Evolutionary conservation across 2,888 invertebrate species (phyloP).

Genomic region (Campaea margaritaria): DNA sequence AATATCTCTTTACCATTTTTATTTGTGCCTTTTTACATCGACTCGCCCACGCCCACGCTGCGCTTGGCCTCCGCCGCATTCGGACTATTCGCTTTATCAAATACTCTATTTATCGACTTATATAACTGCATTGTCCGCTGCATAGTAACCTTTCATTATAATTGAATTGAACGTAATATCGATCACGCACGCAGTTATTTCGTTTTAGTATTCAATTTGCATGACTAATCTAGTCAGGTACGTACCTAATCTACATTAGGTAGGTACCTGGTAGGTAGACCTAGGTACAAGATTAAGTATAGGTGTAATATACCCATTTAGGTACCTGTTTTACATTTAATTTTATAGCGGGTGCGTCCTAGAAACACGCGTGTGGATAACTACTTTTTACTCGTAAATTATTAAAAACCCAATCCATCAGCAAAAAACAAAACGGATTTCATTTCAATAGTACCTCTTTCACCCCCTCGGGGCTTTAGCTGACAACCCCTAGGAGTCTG

Average conservation of each 20-base stretch:
- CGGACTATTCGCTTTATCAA: not conserved
- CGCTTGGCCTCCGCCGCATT: not conserved
- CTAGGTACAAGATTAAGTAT: not conserved
- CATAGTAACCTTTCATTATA: conserved; percentile 33
- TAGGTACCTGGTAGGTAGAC: not conserved
- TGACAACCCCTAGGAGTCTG: no score
- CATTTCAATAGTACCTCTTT: no score
- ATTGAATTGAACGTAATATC: conserved; percentile 19
- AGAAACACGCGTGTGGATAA: no score
- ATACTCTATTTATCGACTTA: conserved; percentile 1
- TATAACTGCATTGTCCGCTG: conserved; percentile 3
- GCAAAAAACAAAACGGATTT: no score
- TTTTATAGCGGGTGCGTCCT: no score
- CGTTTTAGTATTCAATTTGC: conserved; percentile 13
- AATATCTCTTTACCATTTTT: conserved; percentile 44
- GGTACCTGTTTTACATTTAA: no score
- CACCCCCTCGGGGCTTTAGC: no score
- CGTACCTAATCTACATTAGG: conserved; percentile 11
- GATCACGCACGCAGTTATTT: conserved; percentile 19
- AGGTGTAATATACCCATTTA: no score
- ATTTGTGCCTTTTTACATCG: conserved; percentile 42
- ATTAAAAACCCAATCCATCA: no score
- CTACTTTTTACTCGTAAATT: no score
- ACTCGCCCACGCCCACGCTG: not conserved
- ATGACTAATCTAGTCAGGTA: not conserved